phyloP scores from a whole-genome alignment of 2,797 vertebrate species.

The Selene dorsalis region DNA sequence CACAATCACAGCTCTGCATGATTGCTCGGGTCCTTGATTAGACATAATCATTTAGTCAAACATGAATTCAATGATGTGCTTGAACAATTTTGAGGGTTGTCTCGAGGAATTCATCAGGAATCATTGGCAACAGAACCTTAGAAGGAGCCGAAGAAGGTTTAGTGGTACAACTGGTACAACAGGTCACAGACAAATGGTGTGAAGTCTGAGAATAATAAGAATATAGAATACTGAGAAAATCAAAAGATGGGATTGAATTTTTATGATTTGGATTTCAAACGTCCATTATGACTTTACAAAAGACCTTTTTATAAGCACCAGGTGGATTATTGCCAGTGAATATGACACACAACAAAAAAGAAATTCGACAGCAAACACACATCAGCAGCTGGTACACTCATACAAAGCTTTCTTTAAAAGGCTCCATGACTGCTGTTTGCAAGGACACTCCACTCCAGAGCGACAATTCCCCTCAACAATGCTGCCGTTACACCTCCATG shows the following conservation, averaged over 20 bases:
- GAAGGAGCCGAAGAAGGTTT: conserved; percentile 16
- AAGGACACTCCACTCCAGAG: conserved; percentile 27
- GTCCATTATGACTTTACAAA: background rate
- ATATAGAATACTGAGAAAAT: background rate
- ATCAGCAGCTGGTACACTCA: background rate
- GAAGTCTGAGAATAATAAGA: conserved; percentile 9
- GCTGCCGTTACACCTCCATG: conserved; percentile 12
- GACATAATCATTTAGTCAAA: conserved; percentile 50
- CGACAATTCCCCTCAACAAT: conserved; percentile 12
- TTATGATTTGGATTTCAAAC: background rate
- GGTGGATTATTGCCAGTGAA: background rate
- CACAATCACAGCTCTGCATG: conserved; percentile 57
- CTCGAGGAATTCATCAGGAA: conserved; percentile 28
- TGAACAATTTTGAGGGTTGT: conserved; percentile 35
- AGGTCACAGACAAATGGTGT: conserved; percentile 13
- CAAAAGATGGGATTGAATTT: background rate
- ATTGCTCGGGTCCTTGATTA: conserved; percentile 51
- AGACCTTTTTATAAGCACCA: background rate
- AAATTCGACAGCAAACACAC: background rate
- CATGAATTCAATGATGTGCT: conserved; percentile 38
- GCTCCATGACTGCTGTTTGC: conserved; percentile 7
- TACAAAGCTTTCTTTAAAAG: background rate
- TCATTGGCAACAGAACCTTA: conserved; percentile 1
- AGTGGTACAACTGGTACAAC: conserved; percentile 9
- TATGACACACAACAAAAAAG: background rate